phyloP scores from a whole-genome alignment of 2,113 vertebrate species.

The Corythoichthys haematopterus region DNA sequence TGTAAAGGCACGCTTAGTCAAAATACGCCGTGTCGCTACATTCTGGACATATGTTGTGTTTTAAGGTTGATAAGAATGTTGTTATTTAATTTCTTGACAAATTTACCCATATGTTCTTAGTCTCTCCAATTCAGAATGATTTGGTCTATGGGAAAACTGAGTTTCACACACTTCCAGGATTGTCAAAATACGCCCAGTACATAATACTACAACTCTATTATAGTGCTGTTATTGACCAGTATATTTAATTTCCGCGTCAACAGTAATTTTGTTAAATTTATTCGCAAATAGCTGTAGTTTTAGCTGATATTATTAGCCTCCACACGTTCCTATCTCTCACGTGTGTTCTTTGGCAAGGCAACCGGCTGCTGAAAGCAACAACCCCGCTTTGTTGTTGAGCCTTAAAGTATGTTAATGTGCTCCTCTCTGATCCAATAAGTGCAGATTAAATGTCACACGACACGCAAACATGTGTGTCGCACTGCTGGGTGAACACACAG shows the following conservation, averaged over 20 bases:
- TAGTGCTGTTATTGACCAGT: neutral
- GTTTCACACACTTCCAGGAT: too few relatives aligned
- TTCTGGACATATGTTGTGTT: too few relatives aligned
- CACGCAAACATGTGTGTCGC: neutral
- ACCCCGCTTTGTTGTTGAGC: neutral
- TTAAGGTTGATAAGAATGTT: too few relatives aligned
- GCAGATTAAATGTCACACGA: constrained; percentile 25
- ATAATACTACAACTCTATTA: too few relatives aligned
- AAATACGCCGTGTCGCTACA: too few relatives aligned
- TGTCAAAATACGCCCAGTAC: too few relatives aligned
- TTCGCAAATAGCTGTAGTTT: neutral
- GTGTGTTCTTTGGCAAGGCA: neutral
- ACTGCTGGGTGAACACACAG: neutral
- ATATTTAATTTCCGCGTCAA: neutral
- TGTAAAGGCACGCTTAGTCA: too few relatives aligned
- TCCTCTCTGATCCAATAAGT: constrained; percentile 17
- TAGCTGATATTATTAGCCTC: too few relatives aligned
- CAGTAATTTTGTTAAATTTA: neutral
- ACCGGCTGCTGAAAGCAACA: neutral
- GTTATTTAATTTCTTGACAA: too few relatives aligned
- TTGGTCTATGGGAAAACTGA: too few relatives aligned
- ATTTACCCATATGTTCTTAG: too few relatives aligned
- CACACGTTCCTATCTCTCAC: neutral
- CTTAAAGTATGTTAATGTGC: constrained; percentile 9
- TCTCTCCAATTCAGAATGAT: too few relatives aligned